These are phyloP conservation scores for Drosophila fuyamai DNA, from an alignment of 1,140 invertebrate genomes.

Conservation along the genomic window DNA sequence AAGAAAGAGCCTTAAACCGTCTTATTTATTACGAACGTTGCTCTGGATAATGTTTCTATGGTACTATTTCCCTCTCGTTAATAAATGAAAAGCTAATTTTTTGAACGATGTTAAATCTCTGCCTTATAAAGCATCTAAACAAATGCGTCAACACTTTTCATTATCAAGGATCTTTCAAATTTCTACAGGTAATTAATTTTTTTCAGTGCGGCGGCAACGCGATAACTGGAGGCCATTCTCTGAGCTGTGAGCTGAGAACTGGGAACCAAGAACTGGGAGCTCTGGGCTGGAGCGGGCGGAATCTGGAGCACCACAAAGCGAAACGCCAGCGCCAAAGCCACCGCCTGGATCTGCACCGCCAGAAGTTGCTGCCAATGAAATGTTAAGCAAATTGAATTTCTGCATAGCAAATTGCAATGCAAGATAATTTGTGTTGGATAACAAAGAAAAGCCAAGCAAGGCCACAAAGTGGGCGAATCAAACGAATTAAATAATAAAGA, in stretches of 20 bases:
- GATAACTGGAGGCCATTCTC: slow-evolving; percentile 52
- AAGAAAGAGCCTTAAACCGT: too few species aligned
- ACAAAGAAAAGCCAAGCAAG: slow-evolving; percentile 38
- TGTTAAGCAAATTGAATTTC: slow-evolving; percentile 78
- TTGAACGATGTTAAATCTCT: too few species aligned
- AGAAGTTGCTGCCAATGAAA: slow-evolving; percentile 76
- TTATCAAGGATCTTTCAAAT: too few species aligned
- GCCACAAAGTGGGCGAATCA: slow-evolving; percentile 39
- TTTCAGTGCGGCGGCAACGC: slow-evolving; percentile 14
- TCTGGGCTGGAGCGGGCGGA: slow-evolving; percentile 27
- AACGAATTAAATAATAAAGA: slow-evolving; percentile 36
- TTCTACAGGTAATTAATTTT: neutral
- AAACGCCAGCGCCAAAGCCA: slow-evolving; percentile 48
- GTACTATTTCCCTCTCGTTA: too few species aligned
- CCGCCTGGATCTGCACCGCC: slow-evolving; percentile 50
- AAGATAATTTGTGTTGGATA: slow-evolving; percentile 66
- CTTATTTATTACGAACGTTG: too few species aligned
- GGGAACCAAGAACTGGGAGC: neutral
- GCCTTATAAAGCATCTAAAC: too few species aligned
- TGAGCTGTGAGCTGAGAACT: slow-evolving; percentile 7
- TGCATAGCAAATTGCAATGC: slow-evolving; percentile 74
- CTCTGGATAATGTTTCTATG: too few species aligned
- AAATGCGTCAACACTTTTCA: too few species aligned
- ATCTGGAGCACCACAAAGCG: slow-evolving; percentile 68
- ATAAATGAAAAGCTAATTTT: too few species aligned